Evolutionary conservation across 37 sponge, comb jelly and placozoan genomes (phyloP).

Genomic region (Aplysina aerophoba): DNA sequence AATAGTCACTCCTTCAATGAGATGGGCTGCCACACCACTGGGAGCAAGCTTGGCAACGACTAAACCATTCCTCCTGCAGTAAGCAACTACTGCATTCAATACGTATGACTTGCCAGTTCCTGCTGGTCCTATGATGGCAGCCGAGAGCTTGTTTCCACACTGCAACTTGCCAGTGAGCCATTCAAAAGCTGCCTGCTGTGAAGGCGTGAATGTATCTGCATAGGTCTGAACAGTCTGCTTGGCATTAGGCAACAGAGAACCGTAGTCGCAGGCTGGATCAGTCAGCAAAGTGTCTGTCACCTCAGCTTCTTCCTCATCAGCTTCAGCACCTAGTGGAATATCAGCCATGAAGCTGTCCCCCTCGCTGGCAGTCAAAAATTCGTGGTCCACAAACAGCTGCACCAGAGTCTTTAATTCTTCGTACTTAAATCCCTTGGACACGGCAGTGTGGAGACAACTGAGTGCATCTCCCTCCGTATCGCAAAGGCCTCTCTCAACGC

Average conservation of each 20-base stretch:
- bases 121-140: slow-evolving; percentile 25
- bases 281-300: neutral
- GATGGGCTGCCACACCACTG: slow-evolving; percentile 34
- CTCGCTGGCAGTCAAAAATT: neutral
- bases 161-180: slow-evolving; percentile 4
- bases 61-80: neutral
- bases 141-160: neutral
- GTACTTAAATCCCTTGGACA: neutral
- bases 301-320: neutral
- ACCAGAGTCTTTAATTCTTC: neutral
- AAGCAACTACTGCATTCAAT: neutral
- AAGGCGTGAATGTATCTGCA: neutral
- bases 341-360: slow-evolving; percentile 15
- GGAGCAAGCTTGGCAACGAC: slow-evolving; percentile 33
- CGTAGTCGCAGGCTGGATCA: neutral
- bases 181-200: slow-evolving; percentile 16
- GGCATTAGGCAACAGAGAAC: neutral
- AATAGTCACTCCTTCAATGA: slow-evolving; percentile 16
- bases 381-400: neutral
- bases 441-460: neutral
- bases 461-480: slow-evolving; percentile 15
- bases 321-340: neutral
- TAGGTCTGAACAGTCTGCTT: neutral
- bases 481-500: neutral
- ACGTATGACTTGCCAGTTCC: slow-evolving; percentile 32